Evolutionary conservation across 2,888 invertebrate genomes (phyloP).

Genomic region (Andrena flavipes): DNA sequence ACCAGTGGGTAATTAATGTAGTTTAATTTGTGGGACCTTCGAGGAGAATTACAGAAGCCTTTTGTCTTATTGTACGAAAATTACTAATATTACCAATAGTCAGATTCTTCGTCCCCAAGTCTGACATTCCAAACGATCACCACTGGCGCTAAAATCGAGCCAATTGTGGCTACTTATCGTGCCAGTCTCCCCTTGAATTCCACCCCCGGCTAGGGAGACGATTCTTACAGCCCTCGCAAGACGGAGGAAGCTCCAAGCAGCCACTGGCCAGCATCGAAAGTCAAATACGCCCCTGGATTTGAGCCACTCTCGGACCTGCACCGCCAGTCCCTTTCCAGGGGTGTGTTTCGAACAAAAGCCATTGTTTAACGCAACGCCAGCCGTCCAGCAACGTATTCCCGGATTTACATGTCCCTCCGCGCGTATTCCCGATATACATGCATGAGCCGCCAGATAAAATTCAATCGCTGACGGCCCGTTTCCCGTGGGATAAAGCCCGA

Average conservation of each 20-base stretch:
- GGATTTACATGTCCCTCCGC: slow-evolving; percentile 67
- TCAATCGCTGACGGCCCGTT: slow-evolving; percentile 46
- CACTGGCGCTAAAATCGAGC: no score
- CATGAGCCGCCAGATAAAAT: slow-evolving; percentile 64
- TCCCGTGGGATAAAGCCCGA: slow-evolving; percentile 60
- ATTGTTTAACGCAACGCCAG: slow-evolving; percentile 69
- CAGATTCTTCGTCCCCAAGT: no score
- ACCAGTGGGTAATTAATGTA: no score
- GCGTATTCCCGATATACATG: slow-evolving; percentile 46
- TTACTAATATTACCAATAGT: no score
- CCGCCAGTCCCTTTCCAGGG: slow-evolving; percentile 10
- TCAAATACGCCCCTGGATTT: slow-evolving; percentile 48
- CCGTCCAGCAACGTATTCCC: slow-evolving; percentile 63
- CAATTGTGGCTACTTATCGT: no score
- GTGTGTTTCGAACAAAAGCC: slow-evolving; percentile 68
- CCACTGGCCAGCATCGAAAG: slow-evolving; percentile 39
- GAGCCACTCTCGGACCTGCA: not conserved
- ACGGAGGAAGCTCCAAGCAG: not conserved
- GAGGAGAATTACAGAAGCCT: no score
- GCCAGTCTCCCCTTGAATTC: not conserved
- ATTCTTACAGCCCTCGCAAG: not conserved
- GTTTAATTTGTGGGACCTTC: not conserved
- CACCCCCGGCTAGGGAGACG: not conserved
- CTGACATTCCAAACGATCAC: no score
- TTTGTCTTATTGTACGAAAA: no score